Conservation (phyloP, 30 jellyfish, hydroid and myxozoan species). For the Chrysaora quinquecirrha region DNA sequence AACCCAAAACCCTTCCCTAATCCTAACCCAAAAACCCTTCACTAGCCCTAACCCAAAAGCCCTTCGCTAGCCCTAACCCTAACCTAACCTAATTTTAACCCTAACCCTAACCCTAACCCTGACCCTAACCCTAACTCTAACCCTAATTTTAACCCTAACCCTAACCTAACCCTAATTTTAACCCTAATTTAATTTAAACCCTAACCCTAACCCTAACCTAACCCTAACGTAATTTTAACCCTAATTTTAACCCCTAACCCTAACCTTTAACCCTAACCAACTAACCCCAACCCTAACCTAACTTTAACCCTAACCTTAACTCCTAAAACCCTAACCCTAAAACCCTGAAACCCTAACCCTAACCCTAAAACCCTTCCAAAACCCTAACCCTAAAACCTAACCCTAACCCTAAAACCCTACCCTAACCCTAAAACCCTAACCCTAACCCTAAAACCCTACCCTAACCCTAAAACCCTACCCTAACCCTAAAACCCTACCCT, state of each 20-base stretch:
- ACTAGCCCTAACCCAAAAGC: neutral
- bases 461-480: neutral
- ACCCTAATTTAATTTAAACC: slow-evolving; percentile 32
- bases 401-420: neutral
- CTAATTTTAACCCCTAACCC: no score
- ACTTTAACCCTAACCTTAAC: slow-evolving; percentile 49
- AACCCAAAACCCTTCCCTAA: slow-evolving; percentile 1
- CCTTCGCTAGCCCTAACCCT: slow-evolving; percentile 5
- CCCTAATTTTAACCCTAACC: slow-evolving; percentile 38
- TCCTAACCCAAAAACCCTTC: slow-evolving; percentile 4
- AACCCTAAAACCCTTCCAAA: slow-evolving; percentile 38
- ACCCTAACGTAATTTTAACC: no score
- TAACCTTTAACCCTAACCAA: no score
- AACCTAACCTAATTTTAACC: slow-evolving; percentile 22
- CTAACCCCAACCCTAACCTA: no score
- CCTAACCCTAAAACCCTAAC: slow-evolving; percentile 23
- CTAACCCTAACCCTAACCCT: slow-evolving; percentile 37
- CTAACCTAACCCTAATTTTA: slow-evolving; percentile 49
- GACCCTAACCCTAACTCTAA: slow-evolving; percentile 30
- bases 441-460: slow-evolving; percentile 8
- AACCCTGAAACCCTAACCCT: slow-evolving; percentile 31
- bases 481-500: slow-evolving; percentile 14
- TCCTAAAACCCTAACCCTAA: slow-evolving; percentile 16
- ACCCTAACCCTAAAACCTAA: slow-evolving; percentile 16
- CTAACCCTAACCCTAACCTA: slow-evolving; percentile 35